Conservation (phyloP, 2,797 vertebrate genomes). For the Chiroxiphia lanceolata region DNA sequence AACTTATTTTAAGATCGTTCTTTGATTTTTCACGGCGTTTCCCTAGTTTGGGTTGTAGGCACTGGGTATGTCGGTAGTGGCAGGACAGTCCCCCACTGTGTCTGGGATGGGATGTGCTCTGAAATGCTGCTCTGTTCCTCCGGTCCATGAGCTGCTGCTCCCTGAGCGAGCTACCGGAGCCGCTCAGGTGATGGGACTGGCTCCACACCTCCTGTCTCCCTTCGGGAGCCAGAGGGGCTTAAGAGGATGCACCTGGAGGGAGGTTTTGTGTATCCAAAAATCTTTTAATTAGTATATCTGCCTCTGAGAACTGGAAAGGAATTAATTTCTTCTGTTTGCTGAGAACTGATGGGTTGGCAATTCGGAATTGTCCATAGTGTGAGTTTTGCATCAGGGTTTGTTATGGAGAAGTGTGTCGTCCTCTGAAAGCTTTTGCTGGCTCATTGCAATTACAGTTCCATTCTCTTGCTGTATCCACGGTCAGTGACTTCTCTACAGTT, state of each 20-base stretch:
- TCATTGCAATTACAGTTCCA: not conserved
- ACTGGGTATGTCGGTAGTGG: accelerated
- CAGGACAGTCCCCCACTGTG: accelerated
- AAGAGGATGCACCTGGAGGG: accelerated
- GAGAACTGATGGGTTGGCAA: not conserved
- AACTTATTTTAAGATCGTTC: not conserved
- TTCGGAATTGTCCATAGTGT: constrained; percentile 38
- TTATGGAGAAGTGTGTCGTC: not conserved
- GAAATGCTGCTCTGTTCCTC: not conserved
- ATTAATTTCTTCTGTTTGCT: not conserved
- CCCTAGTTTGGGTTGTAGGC: not conserved
- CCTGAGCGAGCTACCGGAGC: not conserved
- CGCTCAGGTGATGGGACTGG: accelerated
- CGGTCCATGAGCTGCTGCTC: accelerated
- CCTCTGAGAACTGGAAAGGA: not conserved
- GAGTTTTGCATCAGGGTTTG: not conserved
- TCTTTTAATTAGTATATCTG: not conserved
- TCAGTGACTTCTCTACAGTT: not conserved
- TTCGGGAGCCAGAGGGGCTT: accelerated
- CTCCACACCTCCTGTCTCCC: not conserved
- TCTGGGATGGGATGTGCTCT: not conserved
- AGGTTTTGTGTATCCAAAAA: not conserved
- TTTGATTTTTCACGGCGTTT: accelerated
- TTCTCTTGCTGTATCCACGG: not conserved
- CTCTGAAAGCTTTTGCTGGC: not conserved